These are phyloP conservation scores for Apteryx mantelli DNA, from an alignment of 2,113 vertebrate genomes.

Conservation along the genomic window DNA sequence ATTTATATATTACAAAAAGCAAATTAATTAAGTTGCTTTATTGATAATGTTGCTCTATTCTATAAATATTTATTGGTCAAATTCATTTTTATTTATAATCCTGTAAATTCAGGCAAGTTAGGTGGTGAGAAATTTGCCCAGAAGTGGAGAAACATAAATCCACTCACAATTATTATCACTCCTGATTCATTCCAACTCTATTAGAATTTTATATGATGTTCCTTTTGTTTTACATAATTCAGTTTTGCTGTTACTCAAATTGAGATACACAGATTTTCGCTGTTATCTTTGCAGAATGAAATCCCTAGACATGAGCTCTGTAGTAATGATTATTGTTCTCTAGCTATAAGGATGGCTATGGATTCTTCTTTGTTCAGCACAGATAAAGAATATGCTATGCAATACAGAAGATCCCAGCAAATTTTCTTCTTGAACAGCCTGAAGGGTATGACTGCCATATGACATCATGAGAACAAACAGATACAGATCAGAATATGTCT, in stretches of 20 bases:
- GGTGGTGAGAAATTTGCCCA: neutral
- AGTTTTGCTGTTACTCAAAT: neutral
- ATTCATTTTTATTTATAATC: neutral
- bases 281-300: neutral
- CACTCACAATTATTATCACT: neutral
- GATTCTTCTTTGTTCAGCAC: neutral
- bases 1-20: neutral
- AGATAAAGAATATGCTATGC: neutral
- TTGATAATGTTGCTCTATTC: neutral
- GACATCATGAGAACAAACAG: neutral
- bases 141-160: neutral
- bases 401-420: neutral
- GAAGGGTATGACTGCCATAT: neutral
- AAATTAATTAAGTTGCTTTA: slow-evolving; percentile 15
- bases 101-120: neutral
- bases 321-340: neutral
- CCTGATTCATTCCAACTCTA: neutral
- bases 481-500: neutral
- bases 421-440: neutral
- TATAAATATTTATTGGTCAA: neutral
- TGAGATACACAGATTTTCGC: neutral
- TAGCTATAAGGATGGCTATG: neutral
- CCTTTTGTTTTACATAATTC: neutral
- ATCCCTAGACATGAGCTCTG: neutral
- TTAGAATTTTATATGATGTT: neutral